Evolutionary conservation across 2,888 invertebrate species (phyloP).

Genomic region (Aleiodes alternator): DNA sequence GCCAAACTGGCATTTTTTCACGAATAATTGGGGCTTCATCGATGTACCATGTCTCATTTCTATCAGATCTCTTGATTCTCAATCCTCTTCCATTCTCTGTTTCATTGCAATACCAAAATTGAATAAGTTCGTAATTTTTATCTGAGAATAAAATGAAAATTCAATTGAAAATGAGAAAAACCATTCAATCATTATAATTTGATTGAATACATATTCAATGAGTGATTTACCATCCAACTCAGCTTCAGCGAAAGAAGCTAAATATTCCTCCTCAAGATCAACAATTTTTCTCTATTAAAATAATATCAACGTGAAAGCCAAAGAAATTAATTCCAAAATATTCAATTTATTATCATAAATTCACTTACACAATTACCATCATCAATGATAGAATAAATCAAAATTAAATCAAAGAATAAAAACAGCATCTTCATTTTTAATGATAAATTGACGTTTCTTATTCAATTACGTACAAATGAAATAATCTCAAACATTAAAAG

Average conservation of each 20-base stretch:
- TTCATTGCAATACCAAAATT: neutral
- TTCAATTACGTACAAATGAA: no score
- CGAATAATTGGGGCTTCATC: neutral
- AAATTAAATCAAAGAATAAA: no score
- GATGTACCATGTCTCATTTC: neutral
- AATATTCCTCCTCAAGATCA: neutral
- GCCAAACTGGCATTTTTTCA: constrained; percentile 3
- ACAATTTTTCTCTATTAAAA: neutral
- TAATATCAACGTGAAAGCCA: no score
- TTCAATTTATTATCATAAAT: no score
- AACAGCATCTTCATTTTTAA: no score
- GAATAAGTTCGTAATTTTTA: constrained; percentile 4
- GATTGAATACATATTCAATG: neutral
- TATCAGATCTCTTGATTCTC: neutral
- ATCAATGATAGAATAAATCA: no score
- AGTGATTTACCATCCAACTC: neutral
- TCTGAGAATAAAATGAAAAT: neutral
- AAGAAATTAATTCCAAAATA: no score
- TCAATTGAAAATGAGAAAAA: neutral
- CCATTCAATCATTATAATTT: neutral
- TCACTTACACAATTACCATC: no score
- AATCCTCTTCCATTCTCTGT: neutral
- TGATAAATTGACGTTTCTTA: no score
- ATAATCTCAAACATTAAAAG: no score
- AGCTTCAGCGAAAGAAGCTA: neutral